Conservation (phyloP, 2,888 invertebrate species). For the Galeopsomyia nigrocyanea region DNA sequence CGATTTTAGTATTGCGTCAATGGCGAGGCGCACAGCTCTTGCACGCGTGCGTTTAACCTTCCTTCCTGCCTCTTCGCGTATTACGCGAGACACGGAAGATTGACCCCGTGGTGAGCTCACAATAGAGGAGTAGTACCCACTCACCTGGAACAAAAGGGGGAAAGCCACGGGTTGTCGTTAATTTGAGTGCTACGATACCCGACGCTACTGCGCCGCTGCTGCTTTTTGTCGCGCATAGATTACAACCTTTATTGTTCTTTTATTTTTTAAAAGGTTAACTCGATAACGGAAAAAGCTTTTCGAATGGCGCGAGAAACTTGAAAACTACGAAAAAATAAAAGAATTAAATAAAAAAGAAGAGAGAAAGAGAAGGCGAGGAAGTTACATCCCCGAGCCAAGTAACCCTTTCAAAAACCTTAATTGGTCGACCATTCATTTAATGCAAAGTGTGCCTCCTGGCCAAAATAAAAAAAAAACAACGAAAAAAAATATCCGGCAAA, state of each 20-base stretch:
- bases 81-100: slow-evolving; percentile 5
- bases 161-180: slow-evolving; percentile 11
- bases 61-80: background rate
- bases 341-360: slow-evolving; percentile 9
- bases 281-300: background rate
- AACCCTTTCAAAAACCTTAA: slow-evolving; percentile 37
- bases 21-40: background rate
- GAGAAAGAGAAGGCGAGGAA: background rate
- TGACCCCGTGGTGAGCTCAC: background rate
- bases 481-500: slow-evolving; percentile 8
- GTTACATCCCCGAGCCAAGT: background rate
- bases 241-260: no score
- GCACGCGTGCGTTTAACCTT: slow-evolving; percentile 23
- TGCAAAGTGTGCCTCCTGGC: slow-evolving; percentile 29
- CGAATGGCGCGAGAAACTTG: no score
- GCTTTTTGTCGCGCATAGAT: no score
- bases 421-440: slow-evolving; percentile 42
- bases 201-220: no score
- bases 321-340: no score
- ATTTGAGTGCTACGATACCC: background rate
- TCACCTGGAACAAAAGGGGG: slow-evolving; percentile 47
- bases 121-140: slow-evolving; percentile 6
- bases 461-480: slow-evolving; percentile 15
- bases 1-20: slow-evolving; percentile 19
- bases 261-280: background rate